A percentile compares a stretch with the other conserved stretches of the same genome.
Conservation (phyloP, 2,888 invertebrate species). For the Pseudococcus longispinus region DNA sequence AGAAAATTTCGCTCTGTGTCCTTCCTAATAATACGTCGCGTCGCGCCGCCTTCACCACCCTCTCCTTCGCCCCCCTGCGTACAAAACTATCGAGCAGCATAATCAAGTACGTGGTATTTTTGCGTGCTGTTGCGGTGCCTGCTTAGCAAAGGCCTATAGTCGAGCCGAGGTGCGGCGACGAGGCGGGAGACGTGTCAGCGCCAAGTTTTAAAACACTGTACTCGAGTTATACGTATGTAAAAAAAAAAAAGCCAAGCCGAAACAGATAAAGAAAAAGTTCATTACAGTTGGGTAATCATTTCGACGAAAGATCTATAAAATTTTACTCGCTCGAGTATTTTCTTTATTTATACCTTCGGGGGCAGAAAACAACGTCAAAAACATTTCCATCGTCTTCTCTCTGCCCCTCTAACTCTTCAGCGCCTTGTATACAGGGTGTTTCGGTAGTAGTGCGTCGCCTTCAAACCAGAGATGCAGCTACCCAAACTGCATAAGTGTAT, state of each 20-base stretch:
- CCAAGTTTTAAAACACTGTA: background rate
- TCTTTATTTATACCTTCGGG: slow-evolving; percentile 12
- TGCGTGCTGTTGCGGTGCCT: background rate
- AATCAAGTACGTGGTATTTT: background rate
- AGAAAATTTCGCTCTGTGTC: background rate
- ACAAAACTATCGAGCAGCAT: slow-evolving; percentile 3
- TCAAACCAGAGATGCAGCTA: no score
- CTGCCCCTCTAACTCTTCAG: background rate
- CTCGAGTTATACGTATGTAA: background rate
- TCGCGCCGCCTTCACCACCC: background rate
- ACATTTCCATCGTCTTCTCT: background rate
- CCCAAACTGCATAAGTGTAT: no score
- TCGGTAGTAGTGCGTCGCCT: no score
- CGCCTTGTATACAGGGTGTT: no score
- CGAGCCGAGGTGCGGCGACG: no score
- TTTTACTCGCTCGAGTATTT: slow-evolving; percentile 18
- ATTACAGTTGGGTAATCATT: slow-evolving; percentile 15
- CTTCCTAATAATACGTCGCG: background rate
- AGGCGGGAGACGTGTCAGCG: no score
- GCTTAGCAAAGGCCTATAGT: background rate
- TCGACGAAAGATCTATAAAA: slow-evolving; percentile 15
- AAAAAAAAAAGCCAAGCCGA: background rate
- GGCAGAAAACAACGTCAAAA: slow-evolving; percentile 13
- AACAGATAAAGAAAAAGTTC: background rate
- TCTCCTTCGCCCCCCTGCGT: background rate